phyloP scores from a whole-genome alignment of 35 echinoderm and acorn worm species.

The Diadema setosum region DNA sequence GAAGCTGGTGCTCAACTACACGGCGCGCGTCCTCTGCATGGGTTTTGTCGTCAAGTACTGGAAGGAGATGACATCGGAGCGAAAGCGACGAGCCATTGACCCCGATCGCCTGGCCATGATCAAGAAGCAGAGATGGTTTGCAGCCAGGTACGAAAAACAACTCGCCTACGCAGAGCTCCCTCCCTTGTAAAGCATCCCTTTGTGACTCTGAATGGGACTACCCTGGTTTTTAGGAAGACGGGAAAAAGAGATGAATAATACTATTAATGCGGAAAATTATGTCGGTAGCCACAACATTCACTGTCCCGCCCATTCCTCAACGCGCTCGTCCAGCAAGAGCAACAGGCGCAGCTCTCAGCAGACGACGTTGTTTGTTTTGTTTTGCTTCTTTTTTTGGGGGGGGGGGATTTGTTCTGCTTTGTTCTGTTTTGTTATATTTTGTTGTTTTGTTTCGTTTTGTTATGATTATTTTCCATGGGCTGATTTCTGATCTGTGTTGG shows the following conservation, averaged over 20 bases:
- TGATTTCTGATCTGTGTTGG: too few species aligned
- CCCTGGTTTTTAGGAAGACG: not conserved
- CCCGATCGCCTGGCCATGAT: conserved; percentile 54
- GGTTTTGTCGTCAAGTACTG: conserved; percentile 37
- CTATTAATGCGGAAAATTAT: not conserved
- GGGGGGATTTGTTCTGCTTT: too few species aligned
- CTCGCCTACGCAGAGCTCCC: too few species aligned
- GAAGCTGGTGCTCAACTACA: conserved; percentile 66
- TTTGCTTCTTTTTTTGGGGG: too few species aligned
- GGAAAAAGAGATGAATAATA: not conserved
- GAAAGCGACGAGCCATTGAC: conserved; percentile 35
- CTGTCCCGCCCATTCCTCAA: not conserved
- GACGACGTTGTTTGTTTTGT: too few species aligned
- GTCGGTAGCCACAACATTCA: not conserved
- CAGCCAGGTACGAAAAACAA: conserved; percentile 45
- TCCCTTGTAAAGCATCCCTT: too few species aligned
- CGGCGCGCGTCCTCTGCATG: conserved; percentile 80
- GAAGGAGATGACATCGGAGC: conserved; percentile 26
- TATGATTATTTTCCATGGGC: too few species aligned
- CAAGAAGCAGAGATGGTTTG: conserved; percentile 57
- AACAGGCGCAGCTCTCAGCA: too few species aligned
- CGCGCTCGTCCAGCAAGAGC: too few species aligned
- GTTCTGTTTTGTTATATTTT: too few species aligned
- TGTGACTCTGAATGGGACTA: too few species aligned
- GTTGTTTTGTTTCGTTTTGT: too few species aligned